These are phyloP conservation scores for Eledona agricola DNA, from an alignment of 2,888 invertebrate genomes.

Conservation along the genomic window DNA sequence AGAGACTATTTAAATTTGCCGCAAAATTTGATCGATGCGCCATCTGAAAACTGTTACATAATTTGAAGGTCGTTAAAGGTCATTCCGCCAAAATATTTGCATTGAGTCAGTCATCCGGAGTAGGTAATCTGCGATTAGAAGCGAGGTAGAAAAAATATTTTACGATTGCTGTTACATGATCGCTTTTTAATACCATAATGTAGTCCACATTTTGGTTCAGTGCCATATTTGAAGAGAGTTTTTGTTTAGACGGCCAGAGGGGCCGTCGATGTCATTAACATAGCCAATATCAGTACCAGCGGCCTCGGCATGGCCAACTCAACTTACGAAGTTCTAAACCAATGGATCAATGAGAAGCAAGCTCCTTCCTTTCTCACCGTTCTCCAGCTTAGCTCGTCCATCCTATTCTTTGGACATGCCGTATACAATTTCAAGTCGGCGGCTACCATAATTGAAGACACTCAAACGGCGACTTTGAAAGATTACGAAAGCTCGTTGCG, in stretches of 20 bases:
- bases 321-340: conserved; percentile 50
- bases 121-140: too few relatives aligned
- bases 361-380: conserved; percentile 61
- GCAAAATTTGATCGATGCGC: too few relatives aligned
- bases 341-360: conserved; percentile 50
- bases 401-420: conserved; percentile 56
- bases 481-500: conserved; percentile 65
- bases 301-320: conserved; percentile 52
- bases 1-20: too few relatives aligned
- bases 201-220: too few relatives aligned
- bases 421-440: conserved; percentile 54
- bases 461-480: conserved; percentile 65
- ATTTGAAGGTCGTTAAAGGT: too few relatives aligned
- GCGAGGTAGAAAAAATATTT: too few relatives aligned
- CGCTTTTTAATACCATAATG: too few relatives aligned
- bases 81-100: too few relatives aligned
- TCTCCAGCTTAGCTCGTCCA: conserved; percentile 52
- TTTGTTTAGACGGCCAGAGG: conserved; percentile 43
- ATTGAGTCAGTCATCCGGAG: too few relatives aligned
- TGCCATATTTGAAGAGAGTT: not conserved
- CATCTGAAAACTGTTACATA: too few relatives aligned
- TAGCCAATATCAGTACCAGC: conserved; percentile 51
- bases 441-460: conserved; percentile 61
- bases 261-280: conserved; percentile 48
- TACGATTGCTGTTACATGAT: too few relatives aligned